Conservation (phyloP, 2,113 vertebrate genomes). For the Thamnophis sirtalis region DNA sequence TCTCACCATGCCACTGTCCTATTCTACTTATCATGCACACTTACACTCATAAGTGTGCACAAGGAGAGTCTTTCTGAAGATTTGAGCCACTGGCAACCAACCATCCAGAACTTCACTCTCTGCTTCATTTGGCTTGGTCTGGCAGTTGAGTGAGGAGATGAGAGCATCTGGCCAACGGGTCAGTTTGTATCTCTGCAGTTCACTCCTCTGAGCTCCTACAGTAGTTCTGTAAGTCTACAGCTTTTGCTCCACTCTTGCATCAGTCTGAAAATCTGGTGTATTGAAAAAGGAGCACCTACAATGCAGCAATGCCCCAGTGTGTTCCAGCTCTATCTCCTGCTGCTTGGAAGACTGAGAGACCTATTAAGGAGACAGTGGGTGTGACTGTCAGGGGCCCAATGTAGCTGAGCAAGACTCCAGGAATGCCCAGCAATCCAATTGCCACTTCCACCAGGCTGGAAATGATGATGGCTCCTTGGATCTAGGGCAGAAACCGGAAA, state of each 20-base stretch:
- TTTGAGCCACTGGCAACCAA: neutral
- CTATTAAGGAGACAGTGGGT: constrained; percentile 92
- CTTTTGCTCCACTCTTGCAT: neutral
- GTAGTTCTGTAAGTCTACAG: neutral
- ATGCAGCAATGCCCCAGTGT: constrained; percentile 90
- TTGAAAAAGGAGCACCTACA: constrained; percentile 70
- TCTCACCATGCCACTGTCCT: neutral
- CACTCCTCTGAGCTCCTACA: neutral
- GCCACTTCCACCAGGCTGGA: constrained; percentile 86
- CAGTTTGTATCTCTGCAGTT: neutral
- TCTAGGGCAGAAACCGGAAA: constrained; percentile 55
- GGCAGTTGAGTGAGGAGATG: neutral
- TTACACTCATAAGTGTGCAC: no score
- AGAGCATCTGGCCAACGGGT: neutral
- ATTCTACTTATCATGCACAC: neutral
- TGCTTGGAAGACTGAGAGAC: constrained; percentile 89
- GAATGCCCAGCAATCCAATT: constrained; percentile 86
- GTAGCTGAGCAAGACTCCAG: constrained; percentile 87
- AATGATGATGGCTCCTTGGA: constrained; percentile 92
- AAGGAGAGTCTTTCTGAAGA: neutral
- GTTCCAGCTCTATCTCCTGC: constrained; percentile 89
- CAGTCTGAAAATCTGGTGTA: neutral
- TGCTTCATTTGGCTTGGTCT: neutral
- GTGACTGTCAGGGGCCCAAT: constrained; percentile 95
- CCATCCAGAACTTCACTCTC: neutral